Evolutionary conservation across 2,113 vertebrate genomes (phyloP).

Genomic region (Polypterus senegalus): DNA sequence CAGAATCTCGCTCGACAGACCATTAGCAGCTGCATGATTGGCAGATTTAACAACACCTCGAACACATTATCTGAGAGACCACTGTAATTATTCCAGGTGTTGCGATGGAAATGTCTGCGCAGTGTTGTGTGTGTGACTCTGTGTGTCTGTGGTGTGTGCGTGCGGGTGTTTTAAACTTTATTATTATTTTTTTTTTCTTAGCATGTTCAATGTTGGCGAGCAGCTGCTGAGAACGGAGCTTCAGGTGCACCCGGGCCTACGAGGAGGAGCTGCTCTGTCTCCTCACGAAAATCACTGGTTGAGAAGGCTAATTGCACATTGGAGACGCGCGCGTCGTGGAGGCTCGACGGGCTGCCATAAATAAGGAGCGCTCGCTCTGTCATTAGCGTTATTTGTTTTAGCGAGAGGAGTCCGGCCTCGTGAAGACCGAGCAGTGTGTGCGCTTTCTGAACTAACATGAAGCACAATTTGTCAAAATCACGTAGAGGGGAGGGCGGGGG

Average conservation of each 20-base stretch:
- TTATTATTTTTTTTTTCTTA: slow-evolving; percentile 26
- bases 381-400: neutral
- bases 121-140: too few species aligned
- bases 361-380: neutral
- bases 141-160: too few species aligned
- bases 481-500: neutral
- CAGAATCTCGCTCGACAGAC: slow-evolving; percentile 33
- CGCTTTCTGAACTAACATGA: neutral
- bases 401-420: neutral
- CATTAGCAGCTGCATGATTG: slow-evolving; percentile 47
- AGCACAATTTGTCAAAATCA: neutral
- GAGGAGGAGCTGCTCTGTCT: slow-evolving; percentile 25
- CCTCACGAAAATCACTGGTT: slow-evolving; percentile 12
- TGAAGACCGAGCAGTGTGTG: neutral
- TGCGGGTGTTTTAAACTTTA: neutral
- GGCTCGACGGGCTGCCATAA: neutral
- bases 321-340: neutral
- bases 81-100: slow-evolving; percentile 67
- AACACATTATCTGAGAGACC: slow-evolving; percentile 45
- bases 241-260: slow-evolving; percentile 46
- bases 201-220: slow-evolving; percentile 43
- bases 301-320: neutral
- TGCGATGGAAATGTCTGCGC: slow-evolving; percentile 42
- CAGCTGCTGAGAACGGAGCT: slow-evolving; percentile 32
- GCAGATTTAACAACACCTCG: slow-evolving; percentile 44